A percentile compares a stretch with the other conserved stretches of the same genome.
Evolutionary conservation across 2,888 invertebrate species (phyloP).

Genomic region (Pocota personata): DNA sequence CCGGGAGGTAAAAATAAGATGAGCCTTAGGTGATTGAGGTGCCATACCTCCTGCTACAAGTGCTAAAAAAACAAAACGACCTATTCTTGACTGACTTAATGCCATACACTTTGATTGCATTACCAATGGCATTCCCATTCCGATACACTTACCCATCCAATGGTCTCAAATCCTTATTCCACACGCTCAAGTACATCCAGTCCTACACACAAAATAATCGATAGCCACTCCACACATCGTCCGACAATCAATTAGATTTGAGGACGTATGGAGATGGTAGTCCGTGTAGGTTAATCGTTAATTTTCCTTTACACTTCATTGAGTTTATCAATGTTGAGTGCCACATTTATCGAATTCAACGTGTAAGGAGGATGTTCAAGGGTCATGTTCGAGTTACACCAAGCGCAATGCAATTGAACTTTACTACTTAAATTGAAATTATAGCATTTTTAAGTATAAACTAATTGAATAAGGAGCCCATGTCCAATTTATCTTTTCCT

Average conservation of each 20-base stretch:
- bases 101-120: conserved; percentile 20
- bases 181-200: not conserved
- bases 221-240: conserved; percentile 1
- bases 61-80: not conserved
- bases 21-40: too few species aligned
- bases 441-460: not conserved
- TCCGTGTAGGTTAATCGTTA: not conserved
- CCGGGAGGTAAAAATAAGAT: too few species aligned
- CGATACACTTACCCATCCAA: not conserved
- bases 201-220: conserved; percentile 4
- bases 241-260: conserved; percentile 27
- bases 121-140: conserved; percentile 6
- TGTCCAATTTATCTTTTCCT: not conserved
- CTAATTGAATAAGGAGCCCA: conserved; percentile 6
- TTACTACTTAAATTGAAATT: not conserved
- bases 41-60: too few species aligned
- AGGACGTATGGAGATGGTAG: conserved; percentile 3
- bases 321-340: conserved; percentile 26
- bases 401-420: not conserved
- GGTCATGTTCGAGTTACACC: conserved; percentile 19
- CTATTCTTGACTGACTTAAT: conserved; percentile 9
- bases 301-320: conserved; percentile 18
- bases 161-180: not conserved
- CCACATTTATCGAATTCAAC: not conserved
- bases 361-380: conserved; percentile 4